Evolutionary conservation across 1,140 invertebrate genomes (phyloP), one percentile per base, ranked within the genome.

Genomic region (Pomphorhynchus laevis): DNA sequence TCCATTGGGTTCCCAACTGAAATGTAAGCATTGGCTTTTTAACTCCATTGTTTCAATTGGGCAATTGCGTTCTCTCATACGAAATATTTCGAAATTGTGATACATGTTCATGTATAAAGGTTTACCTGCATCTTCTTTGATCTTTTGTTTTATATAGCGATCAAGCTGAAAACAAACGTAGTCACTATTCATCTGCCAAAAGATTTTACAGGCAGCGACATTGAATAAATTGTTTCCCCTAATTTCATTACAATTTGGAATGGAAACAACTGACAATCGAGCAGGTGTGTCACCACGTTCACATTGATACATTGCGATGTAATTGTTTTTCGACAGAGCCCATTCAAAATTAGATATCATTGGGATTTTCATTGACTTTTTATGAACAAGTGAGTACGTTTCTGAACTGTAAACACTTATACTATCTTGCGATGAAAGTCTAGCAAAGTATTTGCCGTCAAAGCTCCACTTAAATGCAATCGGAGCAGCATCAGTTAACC

Each of bases 251-350:
- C 25, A 4, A 12, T 4, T 37, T 37, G 22, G 18, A 22, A 25
- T n/a, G 20, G 18, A 27, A 20, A 16, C 11, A 32, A 39, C 20
- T 20, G 21, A n/a, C 24, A 1, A 33, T 44, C 63, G 51, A 14
- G 63, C 62, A 27, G 63, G 63, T 2, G 59, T 74, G 49, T 89
- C 73, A 9, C 51, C 45, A 36, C 51, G 46, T 61, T 93, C n/a
- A n/a, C 86, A 14, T 76, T 75, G n/a, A 89, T 75, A 80, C 84
- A 98, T 53, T 89, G 93, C 4, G 80, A 98, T 65, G 21, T 79
- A 65, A 51, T 89, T 89, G 50, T 91, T 77, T 9, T 77, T 76
- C 1, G 89, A n/a, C n/a, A n/a, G 84, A 12, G 80, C 91, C 84
- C 84, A 98, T 46, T 71, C 72, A 55, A 95, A 95, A 52, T 89